Conservation (phyloP, 2,888 invertebrate genomes). For the Heliconius sara region DNA sequence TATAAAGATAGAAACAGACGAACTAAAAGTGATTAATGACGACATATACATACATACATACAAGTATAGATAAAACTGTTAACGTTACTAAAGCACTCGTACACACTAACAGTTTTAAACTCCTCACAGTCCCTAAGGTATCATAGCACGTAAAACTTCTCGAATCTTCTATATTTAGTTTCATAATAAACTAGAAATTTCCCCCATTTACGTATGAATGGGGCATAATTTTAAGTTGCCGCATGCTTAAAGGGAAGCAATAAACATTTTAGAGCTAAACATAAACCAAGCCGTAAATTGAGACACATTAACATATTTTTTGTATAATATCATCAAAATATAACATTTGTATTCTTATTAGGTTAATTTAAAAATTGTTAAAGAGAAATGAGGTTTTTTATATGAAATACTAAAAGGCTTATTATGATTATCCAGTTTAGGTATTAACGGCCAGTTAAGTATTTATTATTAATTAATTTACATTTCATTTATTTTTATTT, state of each 20-base stretch:
- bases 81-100: neutral
- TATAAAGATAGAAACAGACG: no score
- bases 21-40: neutral
- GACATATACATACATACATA: neutral
- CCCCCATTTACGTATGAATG: constrained; percentile 42
- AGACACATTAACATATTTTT: constrained; percentile 5
- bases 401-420: neutral
- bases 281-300: constrained; percentile 16
- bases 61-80: neutral
- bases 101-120: constrained; percentile 35
- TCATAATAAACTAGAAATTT: constrained; percentile 44
- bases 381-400: neutral
- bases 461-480: neutral
- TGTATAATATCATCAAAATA: neutral
- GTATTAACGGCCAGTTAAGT: neutral
- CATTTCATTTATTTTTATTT: neutral
- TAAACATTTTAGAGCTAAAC: constrained; percentile 21
- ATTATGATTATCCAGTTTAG: neutral
- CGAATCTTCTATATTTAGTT: constrained; percentile 43
- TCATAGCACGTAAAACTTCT: constrained; percentile 42
- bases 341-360: neutral
- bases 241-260: constrained; percentile 24
- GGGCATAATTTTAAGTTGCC: constrained; percentile 38
- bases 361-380: neutral
- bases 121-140: constrained; percentile 37